Evolutionary conservation across 2,113 vertebrate genomes (phyloP), one percentile per base, ranked within the genome.

Genomic region (Macaca mulatta): DNA sequence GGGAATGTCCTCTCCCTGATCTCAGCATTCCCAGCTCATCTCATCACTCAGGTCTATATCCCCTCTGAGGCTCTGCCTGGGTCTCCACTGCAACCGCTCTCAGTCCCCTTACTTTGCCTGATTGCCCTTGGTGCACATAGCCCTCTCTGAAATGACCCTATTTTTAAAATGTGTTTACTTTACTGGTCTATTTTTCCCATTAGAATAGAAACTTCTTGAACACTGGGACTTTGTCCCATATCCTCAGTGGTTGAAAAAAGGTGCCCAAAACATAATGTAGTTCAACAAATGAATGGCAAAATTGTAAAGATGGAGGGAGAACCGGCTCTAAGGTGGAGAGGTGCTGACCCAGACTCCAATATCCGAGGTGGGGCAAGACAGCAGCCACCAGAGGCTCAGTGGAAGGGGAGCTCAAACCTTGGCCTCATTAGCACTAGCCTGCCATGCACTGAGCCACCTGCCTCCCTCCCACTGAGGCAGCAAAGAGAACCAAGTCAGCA

Each of bases 271-370:
- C 3, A 1, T 6, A 13, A 0, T 0, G 50, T 52, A 77, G 20
- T 40, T 82, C 17, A 27, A 57, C 67, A 13, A 40, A 35, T 3
- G 6, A 74, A 8, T 0, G 40, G 6, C 18, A 30, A 22, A 35
- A 38, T 17, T 8, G 81, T 45, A 17, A 43, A 32, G 9, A 1
- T 5, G 4, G 50, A 38, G 43, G 55, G 9, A 69, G 16, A 25
- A 3, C 8, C 0, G 9, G 30, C 50, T 38, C 0, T 2, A 30
- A 67, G 12, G 55, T 35, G 35, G 16, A 43, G n/a, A 14, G n/a
- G 11, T 23, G 12, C 25, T 10, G 61, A 35, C 67, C 32, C 67
- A 20, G 52, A 20, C 52, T 55, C 67, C 30, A 35, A 16, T 69
- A n/a, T 64, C 27, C 12, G n/a, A 81, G 50, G n/a, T 7, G 0